phyloP scores from a whole-genome alignment of 2,797 vertebrate genomes.

The Cetoscarus ocellatus region DNA sequence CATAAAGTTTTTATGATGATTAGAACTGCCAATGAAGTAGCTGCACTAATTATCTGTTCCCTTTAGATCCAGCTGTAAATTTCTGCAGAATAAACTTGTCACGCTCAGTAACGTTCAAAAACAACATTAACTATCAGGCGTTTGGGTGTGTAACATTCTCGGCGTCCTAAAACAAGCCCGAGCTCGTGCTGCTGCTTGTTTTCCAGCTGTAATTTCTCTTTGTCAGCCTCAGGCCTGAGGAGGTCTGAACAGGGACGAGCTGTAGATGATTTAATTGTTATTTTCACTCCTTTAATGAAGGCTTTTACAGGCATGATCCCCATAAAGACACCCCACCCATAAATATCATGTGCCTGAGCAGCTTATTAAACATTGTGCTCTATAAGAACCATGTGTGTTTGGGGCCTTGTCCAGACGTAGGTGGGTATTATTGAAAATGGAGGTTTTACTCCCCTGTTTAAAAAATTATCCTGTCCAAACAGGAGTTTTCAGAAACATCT shows the following conservation, averaged over 20 bases:
- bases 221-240: not conserved
- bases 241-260: not conserved
- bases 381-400: not conserved
- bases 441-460: too few relatives aligned
- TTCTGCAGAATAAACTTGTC: not conserved
- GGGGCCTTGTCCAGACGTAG: too few relatives aligned
- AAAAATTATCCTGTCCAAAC: too few relatives aligned
- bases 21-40: not conserved
- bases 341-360: conserved; percentile 12
- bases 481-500: too few relatives aligned
- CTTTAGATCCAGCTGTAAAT: conserved; percentile 4
- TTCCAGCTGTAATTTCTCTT: not conserved
- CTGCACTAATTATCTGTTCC: not conserved
- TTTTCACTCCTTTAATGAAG: conserved; percentile 31
- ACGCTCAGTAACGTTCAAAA: not conserved
- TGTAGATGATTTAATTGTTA: conserved; percentile 40
- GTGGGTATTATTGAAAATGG: too few relatives aligned
- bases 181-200: conserved; percentile 29
- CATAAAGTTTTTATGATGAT: not conserved
- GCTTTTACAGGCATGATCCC: conserved; percentile 1
- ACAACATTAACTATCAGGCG: conserved; percentile 1
- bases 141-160: conserved; percentile 9
- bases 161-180: conserved; percentile 26
- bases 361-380: conserved; percentile 37
- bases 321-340: conserved; percentile 27